Conservation (phyloP, 2,888 invertebrate species). For the Lymantria dispar region DNA sequence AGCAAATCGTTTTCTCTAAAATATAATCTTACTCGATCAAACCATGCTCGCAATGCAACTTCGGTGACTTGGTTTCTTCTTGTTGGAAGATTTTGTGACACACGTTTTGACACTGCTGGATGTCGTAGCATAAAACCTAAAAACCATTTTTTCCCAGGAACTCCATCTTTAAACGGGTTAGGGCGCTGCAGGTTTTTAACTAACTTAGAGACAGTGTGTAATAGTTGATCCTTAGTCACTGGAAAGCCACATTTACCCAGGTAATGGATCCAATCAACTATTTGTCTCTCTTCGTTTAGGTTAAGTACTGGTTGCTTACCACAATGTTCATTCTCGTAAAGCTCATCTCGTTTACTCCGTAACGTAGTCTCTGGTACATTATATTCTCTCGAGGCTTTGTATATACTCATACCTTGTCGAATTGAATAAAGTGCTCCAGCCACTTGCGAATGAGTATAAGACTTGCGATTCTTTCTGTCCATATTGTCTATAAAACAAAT, state of each 20-base stretch:
- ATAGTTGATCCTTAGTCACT: conserved; percentile 23
- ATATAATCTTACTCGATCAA: conserved; percentile 17
- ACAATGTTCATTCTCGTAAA: conserved; percentile 13
- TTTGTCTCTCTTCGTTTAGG: conserved; percentile 19
- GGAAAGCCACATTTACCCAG: conserved; percentile 23
- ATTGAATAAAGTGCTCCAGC: conserved; percentile 10
- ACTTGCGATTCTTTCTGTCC: conserved; percentile 2
- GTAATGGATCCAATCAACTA: conserved; percentile 28
- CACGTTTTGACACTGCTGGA: conserved; percentile 19
- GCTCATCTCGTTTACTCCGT: conserved; percentile 16
- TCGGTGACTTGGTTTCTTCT: conserved; percentile 20
- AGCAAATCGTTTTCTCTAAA: conserved; percentile 20
- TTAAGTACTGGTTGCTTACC: conserved; percentile 21
- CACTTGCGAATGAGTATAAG: neutral
- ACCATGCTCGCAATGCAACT: conserved; percentile 17
- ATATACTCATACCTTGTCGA: conserved; percentile 12
- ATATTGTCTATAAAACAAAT: conserved; percentile 2
- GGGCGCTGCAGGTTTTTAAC: conserved; percentile 22
- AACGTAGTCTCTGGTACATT: conserved; percentile 20
- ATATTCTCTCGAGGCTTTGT: conserved; percentile 16
- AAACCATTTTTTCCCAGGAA: conserved; percentile 29
- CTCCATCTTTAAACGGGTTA: conserved; percentile 31
- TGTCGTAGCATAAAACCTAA: conserved; percentile 22
- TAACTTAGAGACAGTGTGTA: conserved; percentile 17
- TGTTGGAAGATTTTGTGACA: conserved; percentile 20